phyloP scores from a whole-genome alignment of 2,113 vertebrate species.

The Dipodomys ordii region DNA sequence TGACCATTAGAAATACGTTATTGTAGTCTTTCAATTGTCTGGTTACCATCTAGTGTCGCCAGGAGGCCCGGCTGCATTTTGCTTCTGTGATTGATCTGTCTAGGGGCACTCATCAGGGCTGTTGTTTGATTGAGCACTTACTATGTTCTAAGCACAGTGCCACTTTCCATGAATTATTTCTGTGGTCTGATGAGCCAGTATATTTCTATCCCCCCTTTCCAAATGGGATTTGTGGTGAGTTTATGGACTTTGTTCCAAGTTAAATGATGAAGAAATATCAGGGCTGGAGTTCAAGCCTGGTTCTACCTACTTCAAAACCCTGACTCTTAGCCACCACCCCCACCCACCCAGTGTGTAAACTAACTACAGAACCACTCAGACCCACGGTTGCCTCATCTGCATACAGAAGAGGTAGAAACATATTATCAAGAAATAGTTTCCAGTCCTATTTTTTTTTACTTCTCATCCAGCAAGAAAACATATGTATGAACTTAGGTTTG shows the following conservation, averaged over 20 bases:
- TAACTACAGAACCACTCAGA: background rate
- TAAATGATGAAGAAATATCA: background rate
- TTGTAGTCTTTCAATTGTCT: background rate
- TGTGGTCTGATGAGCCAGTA: constrained; percentile 35
- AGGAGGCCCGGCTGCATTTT: background rate
- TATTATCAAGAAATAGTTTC: background rate
- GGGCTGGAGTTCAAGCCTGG: background rate
- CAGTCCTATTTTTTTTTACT: constrained; percentile 1
- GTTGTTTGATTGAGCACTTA: constrained; percentile 33
- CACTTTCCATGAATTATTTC: constrained; percentile 59
- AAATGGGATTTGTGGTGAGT: constrained; percentile 27
- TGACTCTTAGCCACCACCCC: background rate
- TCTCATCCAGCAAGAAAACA: constrained; percentile 61
- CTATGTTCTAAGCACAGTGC: constrained; percentile 25
- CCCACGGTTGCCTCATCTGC: background rate
- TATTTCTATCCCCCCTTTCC: constrained; percentile 35
- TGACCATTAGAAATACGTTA: constrained; percentile 12
- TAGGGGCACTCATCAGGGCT: background rate
- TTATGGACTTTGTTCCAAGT: constrained; percentile 36
- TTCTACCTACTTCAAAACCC: background rate
- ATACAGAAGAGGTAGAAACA: background rate
- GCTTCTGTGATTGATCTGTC: background rate
- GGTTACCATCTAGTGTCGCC: background rate
- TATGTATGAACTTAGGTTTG: constrained; percentile 60
- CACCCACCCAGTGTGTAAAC: too few relatives aligned